Conservation (phyloP, 2,888 invertebrate genomes). For the Xiphydria camelus region DNA sequence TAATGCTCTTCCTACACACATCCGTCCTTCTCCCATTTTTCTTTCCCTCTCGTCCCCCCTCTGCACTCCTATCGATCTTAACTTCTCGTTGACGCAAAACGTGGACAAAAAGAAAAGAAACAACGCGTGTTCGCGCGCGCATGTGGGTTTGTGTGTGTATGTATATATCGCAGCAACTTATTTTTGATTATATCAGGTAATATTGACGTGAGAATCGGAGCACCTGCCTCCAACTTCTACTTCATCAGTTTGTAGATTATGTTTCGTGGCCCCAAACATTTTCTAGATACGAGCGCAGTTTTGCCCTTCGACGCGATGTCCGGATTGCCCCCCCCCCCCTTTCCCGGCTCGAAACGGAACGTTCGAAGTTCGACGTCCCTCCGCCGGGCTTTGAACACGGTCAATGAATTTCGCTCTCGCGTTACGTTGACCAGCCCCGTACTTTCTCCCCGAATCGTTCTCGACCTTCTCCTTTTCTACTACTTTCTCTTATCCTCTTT, state of each 20-base stretch:
- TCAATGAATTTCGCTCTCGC: too few relatives aligned
- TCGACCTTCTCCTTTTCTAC: too few relatives aligned
- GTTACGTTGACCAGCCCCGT: too few relatives aligned
- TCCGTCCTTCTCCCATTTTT: slow-evolving; percentile 10
- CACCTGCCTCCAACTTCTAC: slow-evolving; percentile 35
- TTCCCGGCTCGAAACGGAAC: background rate
- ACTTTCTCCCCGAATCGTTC: too few relatives aligned
- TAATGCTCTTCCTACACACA: slow-evolving; percentile 35
- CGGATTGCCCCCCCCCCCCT: too few relatives aligned
- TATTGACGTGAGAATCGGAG: slow-evolving; percentile 45
- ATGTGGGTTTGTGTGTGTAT: slow-evolving; percentile 17
- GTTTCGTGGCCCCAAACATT: slow-evolving; percentile 54
- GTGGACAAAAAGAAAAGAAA: background rate
- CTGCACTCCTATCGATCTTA: background rate
- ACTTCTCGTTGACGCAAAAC: background rate
- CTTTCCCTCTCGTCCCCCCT: background rate
- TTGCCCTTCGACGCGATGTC: too few relatives aligned
- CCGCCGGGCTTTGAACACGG: too few relatives aligned
- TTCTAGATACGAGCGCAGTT: slow-evolving; percentile 28
- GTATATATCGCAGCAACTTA: slow-evolving; percentile 9
- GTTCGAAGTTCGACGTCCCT: background rate
- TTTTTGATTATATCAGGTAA: slow-evolving; percentile 20
- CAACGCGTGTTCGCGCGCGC: slow-evolving; percentile 1
- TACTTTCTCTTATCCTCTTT: slow-evolving; percentile 18
- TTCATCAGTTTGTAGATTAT: slow-evolving; percentile 39